A percentile compares a stretch with the other conserved stretches of the same genome.
Evolutionary conservation across 2,113 vertebrate species (phyloP).

Genomic region (Miniopterus natalensis): DNA sequence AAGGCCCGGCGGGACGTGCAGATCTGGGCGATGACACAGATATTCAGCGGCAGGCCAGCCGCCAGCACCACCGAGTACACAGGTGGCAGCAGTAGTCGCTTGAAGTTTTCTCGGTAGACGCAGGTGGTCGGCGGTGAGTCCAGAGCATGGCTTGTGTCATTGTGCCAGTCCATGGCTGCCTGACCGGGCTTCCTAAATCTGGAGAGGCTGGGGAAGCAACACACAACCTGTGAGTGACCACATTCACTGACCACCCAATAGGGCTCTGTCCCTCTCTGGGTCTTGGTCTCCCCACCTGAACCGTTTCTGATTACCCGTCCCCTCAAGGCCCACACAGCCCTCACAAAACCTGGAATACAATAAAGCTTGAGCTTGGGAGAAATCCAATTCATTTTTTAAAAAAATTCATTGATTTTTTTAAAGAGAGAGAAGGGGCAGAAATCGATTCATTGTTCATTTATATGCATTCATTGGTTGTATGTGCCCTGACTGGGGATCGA

Average conservation of each 20-base stretch:
- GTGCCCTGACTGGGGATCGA: background rate
- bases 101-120: conserved; percentile 96
- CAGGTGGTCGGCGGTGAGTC: conserved; percentile 85
- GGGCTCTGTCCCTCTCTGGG: background rate
- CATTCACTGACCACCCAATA: background rate
- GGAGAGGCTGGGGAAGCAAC: conserved; percentile 67
- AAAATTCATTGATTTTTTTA: too few species aligned
- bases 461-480: background rate
- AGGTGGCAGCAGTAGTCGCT: conserved; percentile 92
- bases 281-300: background rate
- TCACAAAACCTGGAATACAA: background rate
- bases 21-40: conserved; percentile 93
- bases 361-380: conserved; percentile 7
- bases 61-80: conserved; percentile 94
- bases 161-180: conserved; percentile 68
- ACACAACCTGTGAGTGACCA: background rate
- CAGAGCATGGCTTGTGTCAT: conserved; percentile 34
- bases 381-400: background rate
- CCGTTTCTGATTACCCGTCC: background rate
- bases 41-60: conserved; percentile 93
- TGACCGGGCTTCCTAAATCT: fast-evolving
- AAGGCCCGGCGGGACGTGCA: conserved; percentile 89
- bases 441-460: too few species aligned
- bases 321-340: background rate
- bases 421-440: too few species aligned